Conservation (phyloP, 2,113 vertebrate genomes). For the Pachyramphus minor region DNA sequence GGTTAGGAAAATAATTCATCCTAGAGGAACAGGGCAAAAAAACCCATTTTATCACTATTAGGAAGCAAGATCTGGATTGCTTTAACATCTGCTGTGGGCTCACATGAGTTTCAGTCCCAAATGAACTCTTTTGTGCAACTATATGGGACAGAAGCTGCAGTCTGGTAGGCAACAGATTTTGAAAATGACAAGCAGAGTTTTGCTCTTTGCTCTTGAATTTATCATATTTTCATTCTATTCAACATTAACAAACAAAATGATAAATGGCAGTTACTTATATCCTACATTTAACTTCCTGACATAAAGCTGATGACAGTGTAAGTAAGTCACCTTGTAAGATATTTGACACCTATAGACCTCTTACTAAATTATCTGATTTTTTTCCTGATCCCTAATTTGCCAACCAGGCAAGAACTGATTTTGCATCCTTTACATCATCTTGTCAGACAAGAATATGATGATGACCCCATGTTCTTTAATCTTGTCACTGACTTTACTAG, state of each 20-base stretch:
- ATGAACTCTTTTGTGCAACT: not conserved
- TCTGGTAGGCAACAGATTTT: not conserved
- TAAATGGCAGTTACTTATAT: not conserved
- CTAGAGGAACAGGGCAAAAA: not conserved
- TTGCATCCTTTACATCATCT: too few species aligned
- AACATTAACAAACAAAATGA: not conserved
- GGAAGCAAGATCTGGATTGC: not conserved
- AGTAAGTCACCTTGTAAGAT: not conserved
- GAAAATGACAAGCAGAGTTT: not conserved
- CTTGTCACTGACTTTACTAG: not conserved
- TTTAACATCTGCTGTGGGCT: not conserved
- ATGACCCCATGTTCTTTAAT: not conserved
- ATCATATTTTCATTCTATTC: not conserved
- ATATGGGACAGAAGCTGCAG: not conserved
- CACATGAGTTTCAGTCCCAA: not conserved
- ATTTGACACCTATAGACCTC: not conserved
- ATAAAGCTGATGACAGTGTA: not conserved
- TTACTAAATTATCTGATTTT: not conserved
- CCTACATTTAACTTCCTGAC: not conserved
- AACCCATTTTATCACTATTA: rapidly evolving
- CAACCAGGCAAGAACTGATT: not conserved
- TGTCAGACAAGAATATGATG: not conserved
- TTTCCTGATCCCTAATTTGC: not conserved
- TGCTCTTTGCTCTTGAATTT: not conserved
- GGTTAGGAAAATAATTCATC: not conserved